Conservation (phyloP, 2,888 invertebrate genomes). For the Ceratothoa steindachneri region DNA sequence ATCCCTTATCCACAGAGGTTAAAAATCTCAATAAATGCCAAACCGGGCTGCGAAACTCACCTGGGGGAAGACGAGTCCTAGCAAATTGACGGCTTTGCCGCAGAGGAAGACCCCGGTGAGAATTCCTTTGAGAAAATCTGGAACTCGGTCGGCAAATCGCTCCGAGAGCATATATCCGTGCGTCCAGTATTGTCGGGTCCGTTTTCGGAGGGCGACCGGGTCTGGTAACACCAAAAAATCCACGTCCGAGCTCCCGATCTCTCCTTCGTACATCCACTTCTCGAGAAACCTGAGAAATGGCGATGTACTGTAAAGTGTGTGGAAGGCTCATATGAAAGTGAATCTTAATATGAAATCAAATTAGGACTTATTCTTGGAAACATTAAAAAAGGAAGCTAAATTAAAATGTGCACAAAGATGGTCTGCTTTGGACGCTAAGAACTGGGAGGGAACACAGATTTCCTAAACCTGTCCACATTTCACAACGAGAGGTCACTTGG, state of each 20-base stretch:
- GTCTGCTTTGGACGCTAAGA: too few relatives aligned
- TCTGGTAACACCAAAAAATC: slow-evolving; percentile 34
- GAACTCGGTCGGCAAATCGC: neutral
- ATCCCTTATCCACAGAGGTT: too few relatives aligned
- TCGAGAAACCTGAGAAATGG: slow-evolving; percentile 33
- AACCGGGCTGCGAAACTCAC: too few relatives aligned
- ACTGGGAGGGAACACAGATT: too few relatives aligned
- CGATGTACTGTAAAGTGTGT: neutral
- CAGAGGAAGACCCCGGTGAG: neutral
- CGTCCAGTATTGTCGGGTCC: slow-evolving; percentile 36
- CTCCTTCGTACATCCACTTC: slow-evolving; percentile 35
- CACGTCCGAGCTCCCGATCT: slow-evolving; percentile 22
- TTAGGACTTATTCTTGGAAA: too few relatives aligned
- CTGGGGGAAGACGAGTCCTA: neutral
- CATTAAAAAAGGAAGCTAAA: neutral
- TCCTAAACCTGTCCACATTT: too few relatives aligned
- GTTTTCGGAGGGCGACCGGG: slow-evolving; percentile 12
- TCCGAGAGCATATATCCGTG: slow-evolving; percentile 23
- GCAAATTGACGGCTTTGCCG: neutral
- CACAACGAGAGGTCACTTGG: too few relatives aligned
- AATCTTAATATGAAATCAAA: too few relatives aligned
- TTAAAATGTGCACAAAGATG: neutral
- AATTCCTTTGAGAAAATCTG: neutral
- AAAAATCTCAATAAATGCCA: too few relatives aligned
- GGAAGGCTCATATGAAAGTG: too few relatives aligned